Evolutionary conservation across 2,888 invertebrate species (phyloP), one percentile per base, ranked within the genome.

Genomic region (Protonemura montana): DNA sequence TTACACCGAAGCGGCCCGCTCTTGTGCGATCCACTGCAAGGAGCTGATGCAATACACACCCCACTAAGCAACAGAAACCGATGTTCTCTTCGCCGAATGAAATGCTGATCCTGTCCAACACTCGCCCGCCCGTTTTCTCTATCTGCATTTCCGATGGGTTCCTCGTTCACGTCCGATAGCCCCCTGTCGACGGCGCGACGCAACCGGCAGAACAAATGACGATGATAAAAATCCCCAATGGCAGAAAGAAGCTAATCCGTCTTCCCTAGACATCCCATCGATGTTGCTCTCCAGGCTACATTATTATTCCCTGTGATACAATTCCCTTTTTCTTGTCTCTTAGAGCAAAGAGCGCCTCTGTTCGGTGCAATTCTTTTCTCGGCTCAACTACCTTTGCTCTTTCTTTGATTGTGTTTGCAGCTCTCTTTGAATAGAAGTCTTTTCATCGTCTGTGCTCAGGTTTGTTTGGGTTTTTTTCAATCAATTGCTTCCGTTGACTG

Each of bases 381-480:
- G 59, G 21, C 59, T 10, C 78, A 78, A 78, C 78, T 78, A 78
- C 78, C 26, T 78, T 78, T 78, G 78, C 78, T 78, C 78, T 78
- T 78, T 78, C 59, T 59, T 59, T 59, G 59, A 59, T 59, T 59
- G 59, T 59, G 59, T 59, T 59, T 21, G 59, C 59, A 3, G 3
- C 59, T 59, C 13, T 78, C 78, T 78, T 25, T 78, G 78, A 78
- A 26, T 7, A 27, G 78, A 1, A 7, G 26, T 78, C 78, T 78
- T 78, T 78, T 78, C 28, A 21, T 78, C 78, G 78, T 28, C 28
- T 78, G 28, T 28, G 28, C 26, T 27, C 78, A 78, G 78, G 27
- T 78, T 78, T 78, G 78, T 78, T 78, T 78, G 78, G 78, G 25
- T 78, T 28, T 21, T 21, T 78, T 78, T 78, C 78, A 78, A 78